These are phyloP conservation scores for Matsumyia berberina DNA, from an alignment of 2,888 invertebrate genomes.

Conservation along the genomic window DNA sequence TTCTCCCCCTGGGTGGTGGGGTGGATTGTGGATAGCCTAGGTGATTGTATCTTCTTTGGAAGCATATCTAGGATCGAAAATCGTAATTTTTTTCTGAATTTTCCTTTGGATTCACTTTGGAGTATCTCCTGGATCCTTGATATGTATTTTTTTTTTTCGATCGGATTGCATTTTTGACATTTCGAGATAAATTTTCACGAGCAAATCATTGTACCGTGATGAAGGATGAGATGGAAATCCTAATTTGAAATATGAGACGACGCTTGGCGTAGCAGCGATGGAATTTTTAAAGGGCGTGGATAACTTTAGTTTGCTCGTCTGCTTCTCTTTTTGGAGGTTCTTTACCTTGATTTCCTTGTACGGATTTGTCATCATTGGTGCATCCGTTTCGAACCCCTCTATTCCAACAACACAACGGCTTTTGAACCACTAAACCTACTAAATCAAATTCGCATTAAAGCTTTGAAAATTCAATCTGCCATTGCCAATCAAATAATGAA, in stretches of 20 bases:
- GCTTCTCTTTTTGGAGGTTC: no score
- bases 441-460: constrained; percentile 69
- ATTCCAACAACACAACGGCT: no score
- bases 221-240: neutral
- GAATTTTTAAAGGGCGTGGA: no score
- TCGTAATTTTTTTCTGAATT: neutral
- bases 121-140: constrained; percentile 2
- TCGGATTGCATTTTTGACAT: constrained; percentile 41
- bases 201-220: neutral
- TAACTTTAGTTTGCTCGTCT: no score
- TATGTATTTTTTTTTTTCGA: constrained; percentile 52
- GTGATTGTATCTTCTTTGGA: constrained; percentile 27
- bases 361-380: no score
- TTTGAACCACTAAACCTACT: constrained; percentile 48
- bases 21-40: no score
- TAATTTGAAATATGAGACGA: neutral
- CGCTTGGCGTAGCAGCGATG: neutral
- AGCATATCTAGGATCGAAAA: constrained; percentile 9
- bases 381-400: no score
- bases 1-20: neutral
- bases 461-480: constrained; percentile 69
- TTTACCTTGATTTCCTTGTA: no score
- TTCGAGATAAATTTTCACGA: constrained; percentile 7
- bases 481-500: constrained; percentile 72
- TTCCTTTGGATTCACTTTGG: constrained; percentile 13